phyloP scores from a whole-genome alignment of 2,797 vertebrate species.

The Esox lucius region DNA sequence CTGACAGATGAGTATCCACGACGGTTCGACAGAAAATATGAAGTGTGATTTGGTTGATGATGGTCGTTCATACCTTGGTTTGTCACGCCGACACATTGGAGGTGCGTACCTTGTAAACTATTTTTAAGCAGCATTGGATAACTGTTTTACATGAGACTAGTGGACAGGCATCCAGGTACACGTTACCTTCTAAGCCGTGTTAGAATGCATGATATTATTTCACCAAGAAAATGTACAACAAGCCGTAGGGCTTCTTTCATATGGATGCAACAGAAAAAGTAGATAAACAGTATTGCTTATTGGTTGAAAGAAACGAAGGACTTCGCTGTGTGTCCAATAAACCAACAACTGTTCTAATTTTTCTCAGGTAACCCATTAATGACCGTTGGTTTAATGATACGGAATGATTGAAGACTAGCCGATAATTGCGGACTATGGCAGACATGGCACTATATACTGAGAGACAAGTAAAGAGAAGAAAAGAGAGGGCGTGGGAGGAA shows the following conservation, averaged over 20 bases:
- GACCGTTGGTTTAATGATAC: neutral
- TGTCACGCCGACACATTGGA: neutral
- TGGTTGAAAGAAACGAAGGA: neutral
- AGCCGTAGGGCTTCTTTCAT: slow-evolving; percentile 9
- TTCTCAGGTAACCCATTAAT: neutral
- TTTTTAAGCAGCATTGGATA: neutral
- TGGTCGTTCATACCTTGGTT: neutral
- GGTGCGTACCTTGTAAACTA: neutral
- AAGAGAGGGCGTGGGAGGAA: neutral
- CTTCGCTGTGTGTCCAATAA: neutral
- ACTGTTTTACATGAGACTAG: slow-evolving; percentile 15
- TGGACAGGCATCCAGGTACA: slow-evolving; percentile 9
- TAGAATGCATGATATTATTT: slow-evolving; percentile 58
- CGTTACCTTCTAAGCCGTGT: slow-evolving; percentile 67
- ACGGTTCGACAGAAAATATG: neutral
- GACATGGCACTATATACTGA: neutral
- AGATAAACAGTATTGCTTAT: neutral
- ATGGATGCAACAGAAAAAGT: neutral
- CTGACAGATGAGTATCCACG: neutral
- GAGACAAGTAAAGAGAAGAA: neutral
- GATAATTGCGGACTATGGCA: neutral
- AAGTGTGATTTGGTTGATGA: neutral
- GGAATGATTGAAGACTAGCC: neutral
- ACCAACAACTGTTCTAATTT: neutral
- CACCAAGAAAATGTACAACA: slow-evolving; percentile 48